phyloP scores from a whole-genome alignment of 2,888 invertebrate genomes.

The Glaucopsyche alexis region DNA sequence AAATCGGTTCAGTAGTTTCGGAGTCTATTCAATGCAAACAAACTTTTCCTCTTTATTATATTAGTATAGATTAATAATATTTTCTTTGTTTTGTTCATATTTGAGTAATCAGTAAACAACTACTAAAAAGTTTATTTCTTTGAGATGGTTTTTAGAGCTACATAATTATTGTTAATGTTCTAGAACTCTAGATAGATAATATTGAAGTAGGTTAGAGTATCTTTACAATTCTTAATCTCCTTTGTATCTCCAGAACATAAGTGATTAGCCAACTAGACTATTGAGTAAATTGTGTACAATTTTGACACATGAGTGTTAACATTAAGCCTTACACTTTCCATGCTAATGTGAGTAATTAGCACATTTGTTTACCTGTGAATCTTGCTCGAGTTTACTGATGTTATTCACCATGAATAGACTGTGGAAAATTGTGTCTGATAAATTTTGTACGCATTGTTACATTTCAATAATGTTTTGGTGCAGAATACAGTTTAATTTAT shows the following conservation, averaged over 20 bases:
- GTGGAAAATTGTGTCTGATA: slow-evolving; percentile 62
- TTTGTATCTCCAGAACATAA: background rate
- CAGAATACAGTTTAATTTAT: slow-evolving; percentile 36
- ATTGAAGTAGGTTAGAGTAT: slow-evolving; percentile 32
- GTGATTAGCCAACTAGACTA: no score
- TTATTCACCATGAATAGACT: slow-evolving; percentile 57
- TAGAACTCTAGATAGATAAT: slow-evolving; percentile 32
- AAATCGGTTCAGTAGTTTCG: no score
- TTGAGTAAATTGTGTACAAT: slow-evolving; percentile 40
- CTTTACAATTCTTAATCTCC: slow-evolving; percentile 22
- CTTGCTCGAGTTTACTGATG: slow-evolving; percentile 41
- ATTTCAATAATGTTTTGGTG: slow-evolving; percentile 34
- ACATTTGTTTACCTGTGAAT: slow-evolving; percentile 57
- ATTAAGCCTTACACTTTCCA: slow-evolving; percentile 51
- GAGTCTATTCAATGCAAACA: no score
- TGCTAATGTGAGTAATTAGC: slow-evolving; percentile 61
- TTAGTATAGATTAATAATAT: no score
- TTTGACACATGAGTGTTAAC: slow-evolving; percentile 58
- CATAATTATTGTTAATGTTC: background rate
- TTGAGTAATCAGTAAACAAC: background rate
- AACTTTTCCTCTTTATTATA: no score
- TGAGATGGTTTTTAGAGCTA: background rate
- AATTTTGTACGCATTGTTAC: slow-evolving; percentile 55
- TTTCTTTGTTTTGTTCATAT: background rate
- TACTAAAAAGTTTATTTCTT: background rate